Conservation (phyloP, 2,888 invertebrate genomes). For the Sarcophaga carnaria region DNA sequence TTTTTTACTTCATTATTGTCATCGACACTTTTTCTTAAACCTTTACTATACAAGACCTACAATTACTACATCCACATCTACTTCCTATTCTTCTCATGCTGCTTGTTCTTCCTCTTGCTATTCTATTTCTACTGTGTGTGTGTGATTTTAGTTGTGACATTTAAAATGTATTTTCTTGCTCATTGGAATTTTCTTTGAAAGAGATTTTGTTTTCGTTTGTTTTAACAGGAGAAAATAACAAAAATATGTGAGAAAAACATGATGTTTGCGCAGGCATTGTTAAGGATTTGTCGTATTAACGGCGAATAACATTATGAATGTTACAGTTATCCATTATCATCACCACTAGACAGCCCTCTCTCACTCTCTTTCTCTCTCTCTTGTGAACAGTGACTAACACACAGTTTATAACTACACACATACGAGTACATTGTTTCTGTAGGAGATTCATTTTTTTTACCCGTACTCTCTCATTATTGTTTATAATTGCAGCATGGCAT, state of each 20-base stretch:
- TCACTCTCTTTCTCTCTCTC: neutral
- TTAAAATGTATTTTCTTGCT: neutral
- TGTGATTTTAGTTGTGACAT: constrained; percentile 2
- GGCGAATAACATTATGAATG: constrained; percentile 34
- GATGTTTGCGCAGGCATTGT: constrained; percentile 43
- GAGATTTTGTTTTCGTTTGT: neutral
- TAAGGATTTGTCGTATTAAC: constrained; percentile 12
- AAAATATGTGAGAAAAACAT: neutral
- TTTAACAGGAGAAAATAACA: constrained; percentile 7
- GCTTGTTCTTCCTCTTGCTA: neutral
- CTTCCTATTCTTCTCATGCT: neutral
- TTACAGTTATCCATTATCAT: constrained; percentile 1
- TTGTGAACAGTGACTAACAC: too few relatives aligned
- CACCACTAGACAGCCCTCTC: neutral
- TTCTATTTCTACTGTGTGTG: neutral
- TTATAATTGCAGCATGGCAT: too few relatives aligned
- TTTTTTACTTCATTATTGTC: neutral
- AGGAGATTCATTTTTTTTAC: too few relatives aligned
- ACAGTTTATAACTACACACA: too few relatives aligned
- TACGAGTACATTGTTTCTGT: too few relatives aligned
- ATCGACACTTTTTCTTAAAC: neutral
- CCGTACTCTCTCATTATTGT: too few relatives aligned
- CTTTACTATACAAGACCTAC: neutral
- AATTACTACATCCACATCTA: neutral
- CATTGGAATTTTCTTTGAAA: constrained; percentile 34